Evolutionary conservation across 2,113 vertebrate species (phyloP), one percentile per base, ranked within the genome.

Genomic region (Trachemys scripta): DNA sequence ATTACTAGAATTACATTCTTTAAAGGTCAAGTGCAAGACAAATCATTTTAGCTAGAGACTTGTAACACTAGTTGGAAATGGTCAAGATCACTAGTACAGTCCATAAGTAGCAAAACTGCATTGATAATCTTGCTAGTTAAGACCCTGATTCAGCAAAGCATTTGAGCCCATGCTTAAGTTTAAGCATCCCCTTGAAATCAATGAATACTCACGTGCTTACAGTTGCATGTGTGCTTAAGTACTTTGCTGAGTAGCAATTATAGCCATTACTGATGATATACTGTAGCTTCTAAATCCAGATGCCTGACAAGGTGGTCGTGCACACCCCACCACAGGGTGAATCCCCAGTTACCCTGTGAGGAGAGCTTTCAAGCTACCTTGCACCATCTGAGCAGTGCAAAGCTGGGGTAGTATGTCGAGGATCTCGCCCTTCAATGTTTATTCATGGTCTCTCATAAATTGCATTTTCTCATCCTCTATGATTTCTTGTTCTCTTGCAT

Each of bases 331-430:
- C 25, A 79, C 3, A 1, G 27, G 6, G 0, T 50, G 0, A 42
- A n/a, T n/a, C 5, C 47, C 17, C 31, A 57, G 13, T 6, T 24
- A 2, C 85, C 6, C 85, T 4, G 72, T 31, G 17, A 2, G 7
- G 0, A 10, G 2, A 0, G 9, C 2, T 8, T 1, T 29, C 4
- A 1, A 13, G 20, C 50, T 27, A 6, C 1, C 57, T 57, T 38
- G 85, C 22, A 1, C 0, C 2, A 11, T 47, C 38, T 1, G 1
- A 16, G 92, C 69, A 1, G 8, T 2, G 10, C 25, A 1, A 1
- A 10, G 14, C 27, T 10, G 6, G 14, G 29, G 45, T 27, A 8
- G 45, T 29, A 31, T 16, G 45, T 25, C 45, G 17, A 79, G 27
- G 27, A 17, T 16, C 45, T 47, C 25, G 29, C 27, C 27, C 13